Base-by-base conservation (phyloP, 2,797 vertebrate species). In the Rhynchonycteris naso region DNA sequence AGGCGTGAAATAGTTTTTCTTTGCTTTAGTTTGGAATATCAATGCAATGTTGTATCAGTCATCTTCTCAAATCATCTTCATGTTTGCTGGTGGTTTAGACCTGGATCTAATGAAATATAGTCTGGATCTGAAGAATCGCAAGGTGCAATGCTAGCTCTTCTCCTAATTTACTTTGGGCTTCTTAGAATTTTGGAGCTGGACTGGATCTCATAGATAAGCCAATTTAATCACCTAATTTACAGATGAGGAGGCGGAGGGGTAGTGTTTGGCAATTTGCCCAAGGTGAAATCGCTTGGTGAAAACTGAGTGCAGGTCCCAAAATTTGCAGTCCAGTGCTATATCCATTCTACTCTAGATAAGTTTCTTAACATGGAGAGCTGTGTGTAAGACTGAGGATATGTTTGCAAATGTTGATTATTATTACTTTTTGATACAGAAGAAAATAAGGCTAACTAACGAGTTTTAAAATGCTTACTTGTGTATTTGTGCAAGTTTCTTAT, bases 341-440 rank as follows among this genome's bases (percentile, higher is more conserved):
- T 68, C 11, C 52, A 54, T 52, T 79, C 22, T 69, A 54, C 54
- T 82, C 30, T 50, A 80, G 26, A 9, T 74, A 71, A 91, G 43
- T 89, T 78, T 61, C 61, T 65, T 75, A 61, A 66, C 10, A 54
- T 71, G 26, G 47, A 66, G 43, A 90, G 66, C 38, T 7, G 2
- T 79, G 68, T 80, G 22, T 72, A 63, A 82, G 85, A 58, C 16
- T n/a, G n/a, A 72, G 68, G 58, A 18, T 78, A 12, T 85, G 63
- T 95, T 93, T 96, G 65, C 26, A 66, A 72, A 66, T 50, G 63
- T 78, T 75, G 79, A 71, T 93, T 96, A 43, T 43, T 43, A 43
- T 59, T 90, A 85, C 93, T 30, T 90, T 76, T 76, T 88, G 58
- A 88, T 91, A 47, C 2, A 16, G 83, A 91, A 95, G 75, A 68